Percentiles rank a stretch among this genome's conserved stretches.
phyloP scores from a whole-genome alignment of 2,113 vertebrate species.

The Taxidea taxus region DNA sequence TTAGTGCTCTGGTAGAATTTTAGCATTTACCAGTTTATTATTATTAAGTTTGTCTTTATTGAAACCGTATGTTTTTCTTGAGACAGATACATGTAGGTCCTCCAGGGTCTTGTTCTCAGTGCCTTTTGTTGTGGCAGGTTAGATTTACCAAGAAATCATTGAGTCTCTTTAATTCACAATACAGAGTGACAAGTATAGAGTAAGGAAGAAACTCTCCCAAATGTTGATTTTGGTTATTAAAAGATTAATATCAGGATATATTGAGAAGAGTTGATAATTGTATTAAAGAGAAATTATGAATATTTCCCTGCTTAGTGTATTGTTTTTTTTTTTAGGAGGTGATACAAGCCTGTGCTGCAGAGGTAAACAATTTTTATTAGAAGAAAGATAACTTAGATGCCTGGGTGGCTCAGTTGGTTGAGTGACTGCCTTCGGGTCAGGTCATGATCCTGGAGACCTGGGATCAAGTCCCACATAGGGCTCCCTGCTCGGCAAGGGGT shows the following conservation, averaged over 20 bases:
- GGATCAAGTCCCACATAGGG: no score
- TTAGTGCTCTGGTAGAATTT: not conserved
- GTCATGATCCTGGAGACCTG: no score
- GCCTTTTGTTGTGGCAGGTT: not conserved
- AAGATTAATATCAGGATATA: constrained; percentile 20
- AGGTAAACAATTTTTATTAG: constrained; percentile 55
- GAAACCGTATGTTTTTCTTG: not conserved
- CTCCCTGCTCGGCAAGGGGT: no score
- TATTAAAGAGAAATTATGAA: constrained; percentile 37
- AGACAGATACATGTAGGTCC: not conserved
- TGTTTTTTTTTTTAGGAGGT: constrained; percentile 65
- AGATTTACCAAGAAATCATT: not conserved
- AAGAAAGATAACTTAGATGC: not conserved
- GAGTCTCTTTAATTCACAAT: not conserved
- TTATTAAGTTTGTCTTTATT: not conserved
- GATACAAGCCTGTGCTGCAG: constrained; percentile 51
- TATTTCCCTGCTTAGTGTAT: constrained; percentile 25
- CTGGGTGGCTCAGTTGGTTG: no score
- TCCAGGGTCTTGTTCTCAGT: not conserved
- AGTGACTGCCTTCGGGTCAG: no score
- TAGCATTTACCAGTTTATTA: not conserved
- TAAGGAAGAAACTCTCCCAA: not conserved
- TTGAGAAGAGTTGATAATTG: constrained; percentile 10
- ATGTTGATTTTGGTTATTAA: not conserved
- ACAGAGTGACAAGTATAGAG: not conserved